Evolutionary conservation across 2,113 vertebrate genomes (phyloP), one percentile per base, ranked within the genome.

Genomic region (Mustela nigripes): DNA sequence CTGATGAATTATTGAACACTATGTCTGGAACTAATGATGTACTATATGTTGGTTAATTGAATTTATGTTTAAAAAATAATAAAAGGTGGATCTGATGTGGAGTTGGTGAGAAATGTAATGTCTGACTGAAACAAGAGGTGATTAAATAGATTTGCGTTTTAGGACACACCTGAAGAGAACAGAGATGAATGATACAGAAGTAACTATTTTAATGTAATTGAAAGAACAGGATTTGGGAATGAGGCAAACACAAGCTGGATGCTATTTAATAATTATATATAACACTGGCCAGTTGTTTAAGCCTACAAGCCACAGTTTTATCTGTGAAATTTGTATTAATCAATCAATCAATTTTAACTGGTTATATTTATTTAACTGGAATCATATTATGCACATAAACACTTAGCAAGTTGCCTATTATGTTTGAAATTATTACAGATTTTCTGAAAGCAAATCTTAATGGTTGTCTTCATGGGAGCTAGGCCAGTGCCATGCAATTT

Each of bases 381-480:
- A 39, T 90, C 62, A 82, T 48, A 45, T 81, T 85, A 69, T 48
- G 26, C 4, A 42, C 18, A n/a, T 24, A 92, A 76, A 87, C 22
- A 95, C 4, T 82, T 84, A 83, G 22, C 45, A 91, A 0, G 4
- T 11, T 76, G 7, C 39, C 53, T 71, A 62, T 83, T 24, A 80
- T 87, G 86, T 93, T 91, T 95, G 85, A 95, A 62, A 78, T 81
- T 65, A 82, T 88, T 91, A 48, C 6, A 76, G 22, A 48, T 85
- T 79, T 95, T 95, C 78, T 91, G 33, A 80, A 86, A 65, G 78
- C 33, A 94, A 78, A 89, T 89, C 11, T 81, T 94, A 42, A 60
- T 50, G 12, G 31, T 73, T 90, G 15, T 36, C 45, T 39, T 81
- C 16, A 22, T 14, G 85, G 50, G n/a, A 95, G 85, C 53, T 62